These are phyloP conservation scores for Clarias magur DNA, from an alignment of 2,113 vertebrate species.

Conservation along the genomic window DNA sequence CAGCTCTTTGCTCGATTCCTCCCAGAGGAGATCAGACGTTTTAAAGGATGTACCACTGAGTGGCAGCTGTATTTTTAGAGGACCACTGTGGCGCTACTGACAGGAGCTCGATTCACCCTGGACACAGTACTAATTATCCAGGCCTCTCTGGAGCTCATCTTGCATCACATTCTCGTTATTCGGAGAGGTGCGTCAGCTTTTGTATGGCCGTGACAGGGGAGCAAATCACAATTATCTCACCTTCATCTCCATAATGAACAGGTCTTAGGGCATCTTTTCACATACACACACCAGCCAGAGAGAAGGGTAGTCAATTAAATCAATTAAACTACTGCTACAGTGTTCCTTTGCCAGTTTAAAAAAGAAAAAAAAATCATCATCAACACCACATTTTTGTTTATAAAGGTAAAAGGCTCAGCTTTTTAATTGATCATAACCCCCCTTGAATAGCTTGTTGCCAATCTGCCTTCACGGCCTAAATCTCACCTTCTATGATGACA, in stretches of 20 bases:
- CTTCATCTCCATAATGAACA: conserved; percentile 44
- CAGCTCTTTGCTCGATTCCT: neutral
- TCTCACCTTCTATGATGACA: neutral
- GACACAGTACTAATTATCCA: conserved; percentile 30
- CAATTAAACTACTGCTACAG: neutral
- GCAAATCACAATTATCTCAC: conserved; percentile 30
- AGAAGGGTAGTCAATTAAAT: neutral
- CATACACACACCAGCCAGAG: conserved; percentile 1
- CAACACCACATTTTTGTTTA: neutral
- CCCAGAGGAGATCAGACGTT: neutral
- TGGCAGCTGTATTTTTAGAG: conserved; percentile 12
- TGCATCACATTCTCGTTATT: conserved; percentile 28
- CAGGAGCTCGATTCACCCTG: conserved; percentile 7
- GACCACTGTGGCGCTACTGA: neutral
- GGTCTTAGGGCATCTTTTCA: conserved; percentile 10
- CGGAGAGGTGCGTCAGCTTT: conserved; percentile 23
- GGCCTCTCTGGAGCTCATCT: conserved; percentile 17
- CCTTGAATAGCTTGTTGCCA: neutral
- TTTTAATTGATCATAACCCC: neutral
- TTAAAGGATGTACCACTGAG: neutral
- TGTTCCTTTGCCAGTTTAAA: conserved; percentile 6
- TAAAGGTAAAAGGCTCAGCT: neutral
- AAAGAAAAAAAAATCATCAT: too few species aligned
- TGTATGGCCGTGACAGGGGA: conserved; percentile 9
- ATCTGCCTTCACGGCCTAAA: neutral